Base-by-base conservation (phyloP, 2,797 vertebrate species). In the Diplodus puntazzo region DNA sequence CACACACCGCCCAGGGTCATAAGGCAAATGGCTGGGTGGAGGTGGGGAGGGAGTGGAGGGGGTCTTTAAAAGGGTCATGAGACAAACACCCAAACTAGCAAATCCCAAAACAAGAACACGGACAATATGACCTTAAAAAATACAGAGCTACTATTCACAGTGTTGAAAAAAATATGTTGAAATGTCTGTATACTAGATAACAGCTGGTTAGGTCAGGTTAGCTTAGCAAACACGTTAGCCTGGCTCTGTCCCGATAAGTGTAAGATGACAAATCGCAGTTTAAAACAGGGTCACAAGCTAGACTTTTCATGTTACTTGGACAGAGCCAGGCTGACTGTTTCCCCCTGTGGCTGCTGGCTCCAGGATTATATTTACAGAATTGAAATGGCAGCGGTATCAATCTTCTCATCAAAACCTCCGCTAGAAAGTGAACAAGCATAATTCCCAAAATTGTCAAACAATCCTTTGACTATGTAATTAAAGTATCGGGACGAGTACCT, bases 1-100 rank as follows among this genome's bases (percentile, higher is more conserved):
- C 66, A 81, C 17, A 0, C 50, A 79, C 18, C 48, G 75, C 79
- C 78, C 0, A 4, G 76, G 87, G 88, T 84, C 76, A 86, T 43
- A 59, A 71, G 62, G 72, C 80, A 79, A 76, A 48, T 69, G 73
- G 63, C 57, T 30, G 52, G 7, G 1, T 10, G 49, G 63, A 48
- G 60, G 11, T 11, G 27, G 27, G 27, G 27, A 4, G 27, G 27
- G 27, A 3, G 27, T 2, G 27, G 27, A 25, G 27, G 27, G 27
- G 27, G 61, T 18, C 14, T 73, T 63, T 67, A 57, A 77, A 74
- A 43, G 68, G 78, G 85, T 70, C 73, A 85, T 1, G 66, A 68
- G 62, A 81, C 58, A 75, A 75, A 77, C n/a, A 75, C 39, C 55
- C 70, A 66, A 64, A 83, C 45, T 16, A 62, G 58, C 12, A 6